Evolutionary conservation across 2,888 invertebrate species (phyloP), one percentile per base, ranked within the genome.

Genomic region (Scaptomyza reducta): DNA sequence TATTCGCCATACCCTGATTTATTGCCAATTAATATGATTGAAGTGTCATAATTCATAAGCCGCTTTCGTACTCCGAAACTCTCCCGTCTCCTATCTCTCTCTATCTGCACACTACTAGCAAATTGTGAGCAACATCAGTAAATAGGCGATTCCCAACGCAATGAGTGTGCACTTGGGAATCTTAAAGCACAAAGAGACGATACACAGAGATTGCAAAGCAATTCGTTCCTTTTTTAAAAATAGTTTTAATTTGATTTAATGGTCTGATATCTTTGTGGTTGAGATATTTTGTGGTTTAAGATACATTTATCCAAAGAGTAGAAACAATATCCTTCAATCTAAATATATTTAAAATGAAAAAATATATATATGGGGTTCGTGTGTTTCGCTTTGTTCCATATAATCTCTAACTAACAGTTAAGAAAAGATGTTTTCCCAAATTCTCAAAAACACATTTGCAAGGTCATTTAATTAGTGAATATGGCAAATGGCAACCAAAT

Each of bases 1-100:
- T 74, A 61, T 55, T 68, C 69, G 77, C 74, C 73, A 46, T 60
- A 68, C 66, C 51, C 85, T 88, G 89, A 88, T 88, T 88, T 88
- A 88, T 88, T 80, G 87, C 74, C 88, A 88, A 88, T 88, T 85
- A 88, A 88, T 87, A 80, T 83, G 85, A 88, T 87, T 87, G 83
- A 87, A 89, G 86, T 83, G 88, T 83, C 83, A 87, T 89, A 87
- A 87, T 79, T 87, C 79, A 73, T 64, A 55, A 66, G 67, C 71
- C 61, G 65, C 71, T 75, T 70, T 70, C 44, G 56, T 42, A 35
- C 33, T 18, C 22, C 18, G 11, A 56, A 41, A n/a, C 22, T 25
- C 49, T 25, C 14, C 14, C 38, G 1, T 10, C 11, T 33, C 13
- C 5, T 9, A 31, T 6, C 14, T 7, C 38, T 38, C n/a, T 1